A percentile compares a stretch with the other conserved stretches of the same genome.
phyloP scores from a whole-genome alignment of 2,113 vertebrate species.

The Deroptyus accipitrinus region DNA sequence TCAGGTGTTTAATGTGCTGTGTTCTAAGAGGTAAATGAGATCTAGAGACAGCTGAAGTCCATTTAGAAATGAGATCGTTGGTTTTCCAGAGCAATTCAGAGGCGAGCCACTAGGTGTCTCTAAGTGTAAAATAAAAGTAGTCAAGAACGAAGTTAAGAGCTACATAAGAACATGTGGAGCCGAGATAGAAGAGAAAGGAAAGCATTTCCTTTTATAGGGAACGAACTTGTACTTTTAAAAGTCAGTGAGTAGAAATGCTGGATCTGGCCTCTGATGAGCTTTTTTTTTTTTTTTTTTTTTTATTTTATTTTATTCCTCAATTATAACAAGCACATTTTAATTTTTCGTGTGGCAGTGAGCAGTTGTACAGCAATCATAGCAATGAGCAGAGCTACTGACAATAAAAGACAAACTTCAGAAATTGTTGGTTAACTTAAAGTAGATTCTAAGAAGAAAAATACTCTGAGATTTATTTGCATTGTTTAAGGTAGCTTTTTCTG shows the following conservation, averaged over 20 bases:
- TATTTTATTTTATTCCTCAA: background rate
- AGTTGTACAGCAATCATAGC: background rate
- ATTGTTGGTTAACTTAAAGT: background rate
- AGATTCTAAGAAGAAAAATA: background rate
- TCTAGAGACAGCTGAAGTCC: background rate
- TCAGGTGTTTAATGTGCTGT: background rate
- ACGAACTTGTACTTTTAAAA: background rate
- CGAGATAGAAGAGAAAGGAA: background rate
- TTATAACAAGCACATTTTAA: background rate
- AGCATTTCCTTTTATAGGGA: background rate
- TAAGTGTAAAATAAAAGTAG: background rate
- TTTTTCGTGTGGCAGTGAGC: background rate
- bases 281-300: background rate
- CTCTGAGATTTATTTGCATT: background rate
- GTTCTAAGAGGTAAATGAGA: background rate
- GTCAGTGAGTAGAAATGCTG: background rate
- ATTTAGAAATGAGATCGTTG: background rate
- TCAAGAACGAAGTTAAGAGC: background rate
- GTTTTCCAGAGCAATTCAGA: background rate
- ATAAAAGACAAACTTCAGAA: background rate
- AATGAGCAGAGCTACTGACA: background rate
- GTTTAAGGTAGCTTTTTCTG: background rate
- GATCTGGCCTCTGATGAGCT: background rate
- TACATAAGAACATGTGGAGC: fast-evolving
- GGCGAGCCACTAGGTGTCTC: background rate